These are phyloP conservation scores for Tretioscincus oriximinensis DNA, from an alignment of 2,113 vertebrate species.

Conservation along the genomic window DNA sequence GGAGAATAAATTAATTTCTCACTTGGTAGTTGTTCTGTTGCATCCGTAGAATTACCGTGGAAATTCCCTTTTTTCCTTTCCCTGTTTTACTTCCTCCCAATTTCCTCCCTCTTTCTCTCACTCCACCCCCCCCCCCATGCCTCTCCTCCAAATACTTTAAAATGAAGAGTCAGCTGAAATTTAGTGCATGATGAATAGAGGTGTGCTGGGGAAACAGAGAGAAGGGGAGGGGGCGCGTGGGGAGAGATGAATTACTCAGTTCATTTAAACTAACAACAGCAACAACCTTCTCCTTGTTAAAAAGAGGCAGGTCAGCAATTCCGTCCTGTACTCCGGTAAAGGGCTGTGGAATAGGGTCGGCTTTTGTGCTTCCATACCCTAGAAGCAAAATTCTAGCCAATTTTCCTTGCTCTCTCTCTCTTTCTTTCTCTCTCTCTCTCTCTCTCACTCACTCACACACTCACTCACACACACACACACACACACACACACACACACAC, in stretches of 20 bases:
- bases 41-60: slow-evolving; percentile 50
- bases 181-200: neutral
- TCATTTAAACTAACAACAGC: slow-evolving; percentile 10
- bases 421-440: too few relatives aligned
- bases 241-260: neutral
- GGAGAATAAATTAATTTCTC: slow-evolving; percentile 41
- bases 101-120: neutral
- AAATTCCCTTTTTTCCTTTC: slow-evolving; percentile 39
- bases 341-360: neutral
- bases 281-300: neutral
- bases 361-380: neutral
- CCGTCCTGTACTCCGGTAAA: neutral
- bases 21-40: slow-evolving; percentile 30
- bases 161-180: slow-evolving; percentile 42
- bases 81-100: slow-evolving; percentile 11
- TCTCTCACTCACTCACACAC: neutral
- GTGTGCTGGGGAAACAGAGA: neutral
- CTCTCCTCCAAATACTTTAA: neutral
- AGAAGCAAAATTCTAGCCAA: neutral
- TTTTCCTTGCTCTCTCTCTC: neutral
- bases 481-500: neutral
- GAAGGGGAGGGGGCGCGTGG: neutral
- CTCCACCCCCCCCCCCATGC: neutral
- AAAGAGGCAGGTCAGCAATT: slow-evolving; percentile 18
- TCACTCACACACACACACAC: neutral